These are phyloP conservation scores for Distichodus sexfasciatus DNA, from an alignment of 2,797 vertebrate genomes.

Conservation along the genomic window DNA sequence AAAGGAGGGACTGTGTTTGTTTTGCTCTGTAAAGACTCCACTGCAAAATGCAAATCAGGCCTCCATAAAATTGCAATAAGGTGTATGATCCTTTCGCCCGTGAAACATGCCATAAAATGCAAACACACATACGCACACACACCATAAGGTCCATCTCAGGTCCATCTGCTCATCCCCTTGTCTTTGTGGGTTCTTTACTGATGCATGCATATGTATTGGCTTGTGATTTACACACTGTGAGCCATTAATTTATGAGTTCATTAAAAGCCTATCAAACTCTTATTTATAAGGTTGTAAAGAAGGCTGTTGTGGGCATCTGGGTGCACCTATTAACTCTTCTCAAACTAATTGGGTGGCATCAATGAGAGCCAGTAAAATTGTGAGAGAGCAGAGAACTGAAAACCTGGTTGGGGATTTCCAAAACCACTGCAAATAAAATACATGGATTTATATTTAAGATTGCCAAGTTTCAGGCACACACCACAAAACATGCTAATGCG, in stretches of 20 bases:
- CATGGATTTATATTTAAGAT: too few species aligned
- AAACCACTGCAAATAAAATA: too few species aligned
- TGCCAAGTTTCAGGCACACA: too few species aligned
- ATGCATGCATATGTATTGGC: slow-evolving; percentile 66
- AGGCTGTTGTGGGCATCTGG: slow-evolving; percentile 35
- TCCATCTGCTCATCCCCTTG: slow-evolving; percentile 55
- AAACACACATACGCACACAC: slow-evolving; percentile 42
- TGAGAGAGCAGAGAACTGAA: too few species aligned
- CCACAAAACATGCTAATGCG: too few species aligned
- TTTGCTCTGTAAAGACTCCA: slow-evolving; percentile 49
- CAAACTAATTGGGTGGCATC: slow-evolving; percentile 14
- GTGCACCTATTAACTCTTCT: slow-evolving; percentile 53
- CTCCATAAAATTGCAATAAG: slow-evolving; percentile 66
- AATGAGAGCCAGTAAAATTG: not conserved
- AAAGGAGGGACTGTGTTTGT: slow-evolving; percentile 18
- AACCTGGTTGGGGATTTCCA: too few species aligned
- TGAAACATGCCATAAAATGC: slow-evolving; percentile 51
- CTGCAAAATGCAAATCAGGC: slow-evolving; percentile 66
- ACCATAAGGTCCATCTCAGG: slow-evolving; percentile 50
- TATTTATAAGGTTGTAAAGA: slow-evolving; percentile 67
- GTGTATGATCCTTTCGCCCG: slow-evolving; percentile 50
- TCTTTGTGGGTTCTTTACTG: slow-evolving; percentile 58
- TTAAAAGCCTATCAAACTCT: slow-evolving; percentile 61
- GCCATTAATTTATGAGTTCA: slow-evolving; percentile 73
- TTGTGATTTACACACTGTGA: slow-evolving; percentile 62